Evolutionary conservation across 2,888 invertebrate species (phyloP), one percentile per base, ranked within the genome.

Genomic region (Baronia brevicornis): DNA sequence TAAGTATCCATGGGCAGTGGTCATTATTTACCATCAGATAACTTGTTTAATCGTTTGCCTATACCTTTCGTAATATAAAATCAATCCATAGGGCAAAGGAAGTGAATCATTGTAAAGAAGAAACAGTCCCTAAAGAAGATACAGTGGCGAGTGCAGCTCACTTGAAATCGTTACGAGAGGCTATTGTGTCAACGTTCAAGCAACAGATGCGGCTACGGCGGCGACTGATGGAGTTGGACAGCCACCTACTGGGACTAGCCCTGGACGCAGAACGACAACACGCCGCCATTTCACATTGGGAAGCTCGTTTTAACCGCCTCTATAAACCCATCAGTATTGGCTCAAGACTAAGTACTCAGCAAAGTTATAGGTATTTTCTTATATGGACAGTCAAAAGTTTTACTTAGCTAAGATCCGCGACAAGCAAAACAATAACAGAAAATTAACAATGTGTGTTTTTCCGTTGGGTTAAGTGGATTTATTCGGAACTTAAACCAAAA

Each of bases 141-240:
- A 52, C 62, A 4, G 65, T 65, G 15, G 69, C 67, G 43, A 75
- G 44, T 35, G 65, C 77, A 24, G 69, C 77, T 0, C 88, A 88
- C 48, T 70, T 92, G 5, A 87, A 89, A 42, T 87, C 88, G 11
- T 71, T 96, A 10, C 88, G 95, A 19, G 94, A 95, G 52, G 92
- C 95, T 50, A 93, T 97, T 23, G 91, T 96, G 3, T 88, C 91
- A 0, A 93, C 94, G 0, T 97, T 97, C 66, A 94, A 95, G 58
- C 95, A 95, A 47, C 96, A 97, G 71, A 96, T 97, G 95, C 90
- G 94, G 41, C 75, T 96, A 17, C 87, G 96, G 48, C 87, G 94
- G 15, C 90, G 93, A 30, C 79, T 98, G 12, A 92, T 97, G 89
- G 96, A 97, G 64, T 87, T 97, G 5, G 97, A 97, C 69, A 95